Evolutionary conservation across 2,113 vertebrate species (phyloP).

Genomic region (Furnarius figulus): DNA sequence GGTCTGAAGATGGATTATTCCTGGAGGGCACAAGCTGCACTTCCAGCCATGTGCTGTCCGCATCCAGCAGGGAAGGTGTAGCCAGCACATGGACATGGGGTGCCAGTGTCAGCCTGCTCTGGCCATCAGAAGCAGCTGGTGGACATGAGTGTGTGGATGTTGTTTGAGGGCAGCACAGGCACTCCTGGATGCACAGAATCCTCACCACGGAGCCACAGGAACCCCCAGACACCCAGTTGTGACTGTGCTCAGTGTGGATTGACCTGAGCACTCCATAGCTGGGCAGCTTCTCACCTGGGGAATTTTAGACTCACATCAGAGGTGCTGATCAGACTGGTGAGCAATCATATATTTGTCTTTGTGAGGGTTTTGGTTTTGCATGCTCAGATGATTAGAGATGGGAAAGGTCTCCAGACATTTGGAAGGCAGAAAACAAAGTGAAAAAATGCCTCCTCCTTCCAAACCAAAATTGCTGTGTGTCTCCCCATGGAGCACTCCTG

Average conservation of each 20-base stretch:
- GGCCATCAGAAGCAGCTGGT: background rate
- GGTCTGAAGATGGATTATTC: background rate
- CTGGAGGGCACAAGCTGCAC: background rate
- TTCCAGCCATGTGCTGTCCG: accelerated
- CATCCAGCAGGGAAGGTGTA: accelerated
- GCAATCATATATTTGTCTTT: background rate
- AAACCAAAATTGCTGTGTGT: background rate
- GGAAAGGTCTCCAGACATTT: background rate
- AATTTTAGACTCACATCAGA: background rate
- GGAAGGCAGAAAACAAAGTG: background rate
- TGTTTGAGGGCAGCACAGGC: background rate
- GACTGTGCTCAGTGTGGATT: accelerated
- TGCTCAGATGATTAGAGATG: background rate
- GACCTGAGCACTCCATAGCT: background rate
- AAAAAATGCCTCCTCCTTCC: background rate
- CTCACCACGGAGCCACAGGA: background rate
- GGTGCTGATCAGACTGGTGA: conserved; percentile 5
- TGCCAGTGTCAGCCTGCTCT: background rate
- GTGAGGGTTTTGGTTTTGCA: background rate
- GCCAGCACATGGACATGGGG: accelerated
- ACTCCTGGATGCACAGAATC: background rate
- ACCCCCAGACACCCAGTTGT: background rate
- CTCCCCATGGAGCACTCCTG: background rate
- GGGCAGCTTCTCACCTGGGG: background rate
- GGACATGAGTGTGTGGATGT: background rate